These are phyloP conservation scores for Tinea pellionella DNA, from an alignment of 2,888 invertebrate genomes.

Conservation along the genomic window DNA sequence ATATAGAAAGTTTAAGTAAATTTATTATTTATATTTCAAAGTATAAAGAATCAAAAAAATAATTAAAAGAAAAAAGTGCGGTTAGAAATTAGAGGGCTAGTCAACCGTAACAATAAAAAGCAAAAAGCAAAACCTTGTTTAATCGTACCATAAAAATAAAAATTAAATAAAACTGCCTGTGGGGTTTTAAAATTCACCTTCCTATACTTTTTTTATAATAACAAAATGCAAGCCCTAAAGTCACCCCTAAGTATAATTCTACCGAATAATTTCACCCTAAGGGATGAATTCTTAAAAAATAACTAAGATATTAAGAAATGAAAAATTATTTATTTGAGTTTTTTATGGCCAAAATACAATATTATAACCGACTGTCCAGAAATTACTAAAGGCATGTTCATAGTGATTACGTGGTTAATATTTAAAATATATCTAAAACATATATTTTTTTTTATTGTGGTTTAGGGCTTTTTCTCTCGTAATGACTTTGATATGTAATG, in stretches of 20 bases:
- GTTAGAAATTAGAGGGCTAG: conserved; percentile 66
- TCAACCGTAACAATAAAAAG: conserved; percentile 66
- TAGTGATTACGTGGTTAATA: no score
- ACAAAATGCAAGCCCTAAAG: conserved; percentile 22
- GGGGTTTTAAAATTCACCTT: conserved; percentile 61
- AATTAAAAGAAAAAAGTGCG: conserved; percentile 33
- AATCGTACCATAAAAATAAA: conserved; percentile 68
- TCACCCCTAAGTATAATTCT: conserved; percentile 6
- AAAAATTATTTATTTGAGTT: background rate
- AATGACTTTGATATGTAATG: no score
- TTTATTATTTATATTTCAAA: no score
- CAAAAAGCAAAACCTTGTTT: conserved; percentile 66
- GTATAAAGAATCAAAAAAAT: no score
- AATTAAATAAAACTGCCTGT: conserved; percentile 64
- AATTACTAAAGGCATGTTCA: no score
- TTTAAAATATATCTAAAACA: no score
- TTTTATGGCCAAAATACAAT: no score
- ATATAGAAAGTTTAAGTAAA: no score
- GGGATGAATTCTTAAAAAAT: background rate
- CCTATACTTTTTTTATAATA: conserved; percentile 56
- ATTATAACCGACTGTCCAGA: no score
- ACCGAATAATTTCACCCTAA: background rate
- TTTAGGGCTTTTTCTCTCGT: no score
- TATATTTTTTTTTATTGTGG: no score
- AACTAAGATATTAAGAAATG: background rate